Percentiles rank a stretch among this genome's conserved stretches.
Evolutionary conservation across 2,888 invertebrate species (phyloP).

Genomic region (Meandrusa payeni): DNA sequence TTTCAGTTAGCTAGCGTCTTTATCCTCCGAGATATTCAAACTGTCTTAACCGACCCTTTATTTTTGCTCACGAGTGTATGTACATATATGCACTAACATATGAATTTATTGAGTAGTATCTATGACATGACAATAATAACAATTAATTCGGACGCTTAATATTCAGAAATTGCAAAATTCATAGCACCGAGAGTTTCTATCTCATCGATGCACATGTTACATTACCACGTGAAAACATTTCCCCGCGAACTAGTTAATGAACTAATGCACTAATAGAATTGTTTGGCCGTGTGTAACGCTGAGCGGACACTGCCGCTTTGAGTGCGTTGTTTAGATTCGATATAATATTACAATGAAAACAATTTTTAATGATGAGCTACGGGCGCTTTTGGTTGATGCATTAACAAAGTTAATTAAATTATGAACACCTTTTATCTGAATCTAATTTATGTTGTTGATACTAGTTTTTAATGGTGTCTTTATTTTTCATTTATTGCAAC

Average conservation of each 20-base stretch:
- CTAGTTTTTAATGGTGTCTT: no score
- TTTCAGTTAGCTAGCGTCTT: no score
- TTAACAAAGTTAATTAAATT: background rate
- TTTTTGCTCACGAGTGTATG: no score
- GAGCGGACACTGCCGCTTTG: constrained; percentile 13
- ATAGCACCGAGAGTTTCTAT: constrained; percentile 12
- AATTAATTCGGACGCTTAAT: background rate
- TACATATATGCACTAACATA: no score
- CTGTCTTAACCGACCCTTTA: no score
- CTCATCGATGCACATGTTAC: constrained; percentile 19
- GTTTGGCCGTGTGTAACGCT: constrained; percentile 12
- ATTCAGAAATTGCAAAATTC: constrained; percentile 17
- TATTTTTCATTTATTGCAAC: no score
- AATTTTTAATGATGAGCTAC: constrained; percentile 19
- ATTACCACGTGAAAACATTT: constrained; percentile 20
- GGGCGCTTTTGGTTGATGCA: background rate
- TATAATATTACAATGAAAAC: constrained; percentile 22
- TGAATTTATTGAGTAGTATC: no score
- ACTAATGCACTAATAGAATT: constrained; percentile 25
- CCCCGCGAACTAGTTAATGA: constrained; percentile 21
- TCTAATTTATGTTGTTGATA: no score
- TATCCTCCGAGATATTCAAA: no score
- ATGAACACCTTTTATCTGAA: background rate
- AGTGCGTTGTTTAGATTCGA: constrained; percentile 17
- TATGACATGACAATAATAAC: no score